Percentiles rank a stretch among this genome's conserved stretches.
These are phyloP conservation scores for Lepus americanus DNA, from an alignment of 2,113 vertebrate genomes.

Conservation along the genomic window DNA sequence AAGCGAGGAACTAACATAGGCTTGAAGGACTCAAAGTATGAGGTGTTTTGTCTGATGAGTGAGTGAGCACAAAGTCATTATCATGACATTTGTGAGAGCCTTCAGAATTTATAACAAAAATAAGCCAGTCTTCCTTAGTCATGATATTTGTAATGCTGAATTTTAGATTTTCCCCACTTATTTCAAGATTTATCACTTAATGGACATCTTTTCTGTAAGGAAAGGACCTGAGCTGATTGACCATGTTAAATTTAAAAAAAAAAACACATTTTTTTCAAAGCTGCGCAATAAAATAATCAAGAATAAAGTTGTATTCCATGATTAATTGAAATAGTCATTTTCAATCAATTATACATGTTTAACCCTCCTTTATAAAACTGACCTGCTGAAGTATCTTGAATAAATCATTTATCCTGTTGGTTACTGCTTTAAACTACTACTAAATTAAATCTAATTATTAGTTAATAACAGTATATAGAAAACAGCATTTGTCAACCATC, in stretches of 20 bases:
- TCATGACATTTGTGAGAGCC: constrained; percentile 54
- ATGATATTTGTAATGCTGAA: constrained; percentile 9
- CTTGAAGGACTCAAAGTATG: constrained; percentile 62
- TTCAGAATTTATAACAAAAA: constrained; percentile 69
- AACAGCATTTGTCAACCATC: background rate
- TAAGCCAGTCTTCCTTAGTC: constrained; percentile 61
- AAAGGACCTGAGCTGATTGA: constrained; percentile 21
- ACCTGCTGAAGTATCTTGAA: background rate
- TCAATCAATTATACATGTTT: constrained; percentile 15
- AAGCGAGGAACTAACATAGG: constrained; percentile 66
- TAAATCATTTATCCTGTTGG: constrained; percentile 6
- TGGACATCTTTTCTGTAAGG: constrained; percentile 12
- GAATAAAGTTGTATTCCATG: constrained; percentile 7
- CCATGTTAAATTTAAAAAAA: background rate
- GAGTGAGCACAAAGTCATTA: constrained; percentile 62
- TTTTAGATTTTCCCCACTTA: constrained; percentile 47
- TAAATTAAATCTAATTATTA: background rate
- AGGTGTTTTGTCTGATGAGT: constrained; percentile 60
- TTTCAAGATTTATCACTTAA: constrained; percentile 48
- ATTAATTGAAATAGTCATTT: background rate
- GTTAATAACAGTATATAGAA: background rate
- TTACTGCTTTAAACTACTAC: background rate
- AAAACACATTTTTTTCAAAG: background rate
- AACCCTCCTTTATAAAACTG: constrained; percentile 19
- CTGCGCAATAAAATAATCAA: background rate